These are phyloP conservation scores for Sesamia inferens DNA, from an alignment of 2,888 invertebrate species.

Conservation along the genomic window DNA sequence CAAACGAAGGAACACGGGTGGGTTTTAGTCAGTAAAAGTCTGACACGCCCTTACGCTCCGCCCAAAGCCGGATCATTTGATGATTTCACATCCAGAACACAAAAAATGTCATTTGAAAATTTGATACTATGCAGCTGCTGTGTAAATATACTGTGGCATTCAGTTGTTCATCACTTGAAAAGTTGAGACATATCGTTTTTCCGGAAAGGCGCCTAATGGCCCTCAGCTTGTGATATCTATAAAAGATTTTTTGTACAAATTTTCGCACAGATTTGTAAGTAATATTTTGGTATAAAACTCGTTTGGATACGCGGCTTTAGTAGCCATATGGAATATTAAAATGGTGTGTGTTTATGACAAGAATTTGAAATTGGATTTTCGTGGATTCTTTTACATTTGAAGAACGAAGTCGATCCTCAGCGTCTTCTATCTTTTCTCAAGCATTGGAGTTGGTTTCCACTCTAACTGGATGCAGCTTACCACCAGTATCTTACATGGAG, in stretches of 20 bases:
- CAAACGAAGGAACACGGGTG: no score
- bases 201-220: constrained; percentile 42
- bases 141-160: constrained; percentile 1
- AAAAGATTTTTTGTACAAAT: constrained; percentile 36
- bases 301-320: constrained; percentile 11
- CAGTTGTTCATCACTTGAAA: constrained; percentile 42
- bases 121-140: no score
- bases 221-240: constrained; percentile 43
- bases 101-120: no score
- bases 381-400: background rate
- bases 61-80: no score
- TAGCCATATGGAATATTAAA: constrained; percentile 13
- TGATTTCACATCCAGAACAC: no score
- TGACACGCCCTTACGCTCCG: no score
- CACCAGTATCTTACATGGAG: no score
- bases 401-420: background rate
- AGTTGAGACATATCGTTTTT: constrained; percentile 45
- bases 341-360: constrained; percentile 7
- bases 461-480: no score
- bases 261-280: constrained; percentile 37
- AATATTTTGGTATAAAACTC: constrained; percentile 32
- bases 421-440: no score
- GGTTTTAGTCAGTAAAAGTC: no score
- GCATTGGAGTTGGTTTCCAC: no score
- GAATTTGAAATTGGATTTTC: constrained; percentile 7